These are phyloP conservation scores for Macaria notata DNA, from an alignment of 2,888 invertebrate species.

Conservation along the genomic window DNA sequence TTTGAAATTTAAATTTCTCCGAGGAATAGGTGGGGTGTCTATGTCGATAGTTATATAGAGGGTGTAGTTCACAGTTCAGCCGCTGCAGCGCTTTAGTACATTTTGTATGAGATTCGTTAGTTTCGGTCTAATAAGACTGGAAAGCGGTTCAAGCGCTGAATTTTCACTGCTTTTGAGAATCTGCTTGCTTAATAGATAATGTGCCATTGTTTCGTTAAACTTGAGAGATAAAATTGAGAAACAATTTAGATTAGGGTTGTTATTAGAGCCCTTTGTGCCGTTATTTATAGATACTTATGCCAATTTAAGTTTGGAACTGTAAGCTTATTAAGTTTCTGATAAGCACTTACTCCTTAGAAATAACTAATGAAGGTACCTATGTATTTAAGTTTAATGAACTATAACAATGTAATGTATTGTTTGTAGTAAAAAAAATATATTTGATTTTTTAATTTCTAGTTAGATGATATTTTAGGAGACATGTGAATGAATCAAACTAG, in stretches of 20 bases:
- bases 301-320: too few relatives aligned
- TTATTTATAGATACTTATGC: background rate
- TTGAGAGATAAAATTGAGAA: constrained; percentile 26
- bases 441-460: too few relatives aligned
- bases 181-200: constrained; percentile 25
- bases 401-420: too few relatives aligned
- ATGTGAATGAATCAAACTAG: too few relatives aligned
- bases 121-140: constrained; percentile 42
- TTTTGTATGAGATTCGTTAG: constrained; percentile 43
- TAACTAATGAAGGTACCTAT: too few relatives aligned
- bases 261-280: background rate
- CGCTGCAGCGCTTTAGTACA: constrained; percentile 50
- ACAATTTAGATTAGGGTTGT: constrained; percentile 10
- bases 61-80: constrained; percentile 39
- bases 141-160: constrained; percentile 32
- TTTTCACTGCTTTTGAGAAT: constrained; percentile 15
- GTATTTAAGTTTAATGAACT: too few relatives aligned
- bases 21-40: constrained; percentile 73
- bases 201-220: constrained; percentile 26
- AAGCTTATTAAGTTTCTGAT: too few relatives aligned
- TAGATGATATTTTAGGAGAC: too few relatives aligned
- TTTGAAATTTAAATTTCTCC: constrained; percentile 79
- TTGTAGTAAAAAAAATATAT: too few relatives aligned
- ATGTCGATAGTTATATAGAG: constrained; percentile 46
- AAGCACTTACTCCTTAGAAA: too few relatives aligned